phyloP scores from a whole-genome alignment of 2,113 vertebrate genomes.

The Lagopus leucura region DNA sequence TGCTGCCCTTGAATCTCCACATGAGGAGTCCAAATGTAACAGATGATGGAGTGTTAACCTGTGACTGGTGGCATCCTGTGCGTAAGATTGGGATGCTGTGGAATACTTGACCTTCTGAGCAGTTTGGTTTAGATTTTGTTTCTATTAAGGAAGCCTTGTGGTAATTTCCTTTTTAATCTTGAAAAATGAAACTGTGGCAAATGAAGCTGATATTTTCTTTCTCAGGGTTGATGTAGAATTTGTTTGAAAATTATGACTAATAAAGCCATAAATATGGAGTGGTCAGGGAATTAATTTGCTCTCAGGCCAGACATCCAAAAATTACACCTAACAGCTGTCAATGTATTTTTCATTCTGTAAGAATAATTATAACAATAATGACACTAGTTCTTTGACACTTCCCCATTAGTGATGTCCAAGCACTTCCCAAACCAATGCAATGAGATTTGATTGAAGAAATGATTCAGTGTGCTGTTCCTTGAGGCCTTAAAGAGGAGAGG shows the following conservation, averaged over 20 bases:
- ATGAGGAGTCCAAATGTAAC: not conserved
- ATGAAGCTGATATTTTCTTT: constrained; percentile 5
- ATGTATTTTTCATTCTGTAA: not conserved
- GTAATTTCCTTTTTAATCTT: constrained; percentile 25
- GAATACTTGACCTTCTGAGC: not conserved
- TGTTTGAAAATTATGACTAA: constrained; percentile 25
- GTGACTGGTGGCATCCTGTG: not conserved
- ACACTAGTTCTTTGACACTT: constrained; percentile 8
- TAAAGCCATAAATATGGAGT: constrained; percentile 25
- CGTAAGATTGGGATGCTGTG: not conserved
- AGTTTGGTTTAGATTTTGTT: constrained; percentile 29
- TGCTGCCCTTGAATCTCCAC: not conserved
- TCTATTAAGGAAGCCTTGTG: not conserved
- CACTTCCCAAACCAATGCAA: not conserved
- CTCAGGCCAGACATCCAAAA: constrained; percentile 38
- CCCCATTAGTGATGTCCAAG: not conserved
- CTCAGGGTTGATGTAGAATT: not conserved
- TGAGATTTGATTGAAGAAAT: constrained; percentile 28
- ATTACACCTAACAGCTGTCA: not conserved
- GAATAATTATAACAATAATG: not conserved
- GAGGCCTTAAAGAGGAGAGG: not conserved
- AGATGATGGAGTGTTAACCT: not conserved
- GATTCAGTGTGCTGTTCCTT: not conserved
- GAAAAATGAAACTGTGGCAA: constrained; percentile 37
- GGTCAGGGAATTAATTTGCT: constrained; percentile 13